These are phyloP conservation scores for Tragopan temminckii DNA, from an alignment of 2,797 vertebrate genomes.

Conservation along the genomic window DNA sequence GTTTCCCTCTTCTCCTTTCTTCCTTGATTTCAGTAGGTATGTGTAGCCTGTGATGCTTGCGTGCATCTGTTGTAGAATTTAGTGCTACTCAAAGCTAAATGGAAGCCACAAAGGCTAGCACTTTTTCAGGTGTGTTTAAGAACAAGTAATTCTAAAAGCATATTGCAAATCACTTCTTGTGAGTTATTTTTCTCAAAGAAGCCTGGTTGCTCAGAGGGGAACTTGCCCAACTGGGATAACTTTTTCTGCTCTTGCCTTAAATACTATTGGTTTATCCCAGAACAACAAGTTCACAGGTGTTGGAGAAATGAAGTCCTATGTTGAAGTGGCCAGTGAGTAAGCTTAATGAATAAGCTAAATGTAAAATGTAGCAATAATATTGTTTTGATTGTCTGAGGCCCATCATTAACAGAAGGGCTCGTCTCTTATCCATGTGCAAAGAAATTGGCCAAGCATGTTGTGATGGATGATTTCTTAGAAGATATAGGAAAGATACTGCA, in stretches of 20 bases:
- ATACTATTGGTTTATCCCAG: neutral
- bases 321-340: neutral
- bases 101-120: neutral
- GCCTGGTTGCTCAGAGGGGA: neutral
- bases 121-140: neutral
- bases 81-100: neutral
- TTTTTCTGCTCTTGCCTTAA: neutral
- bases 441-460: neutral
- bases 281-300: neutral
- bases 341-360: neutral
- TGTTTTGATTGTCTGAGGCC: neutral
- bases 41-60: accelerated
- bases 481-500: accelerated
- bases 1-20: neutral
- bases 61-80: accelerated
- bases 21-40: neutral
- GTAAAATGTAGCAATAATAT: neutral
- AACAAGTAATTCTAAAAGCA: constrained; percentile 33
- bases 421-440: neutral
- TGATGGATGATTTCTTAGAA: accelerated
- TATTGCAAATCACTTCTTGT: neutral
- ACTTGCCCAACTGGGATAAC: neutral
- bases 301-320: neutral
- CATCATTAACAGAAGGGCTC: accelerated
- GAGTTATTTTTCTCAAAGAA: neutral